These are phyloP conservation scores for Syrphus vitripennis DNA, from an alignment of 2,888 invertebrate species.

Conservation along the genomic window DNA sequence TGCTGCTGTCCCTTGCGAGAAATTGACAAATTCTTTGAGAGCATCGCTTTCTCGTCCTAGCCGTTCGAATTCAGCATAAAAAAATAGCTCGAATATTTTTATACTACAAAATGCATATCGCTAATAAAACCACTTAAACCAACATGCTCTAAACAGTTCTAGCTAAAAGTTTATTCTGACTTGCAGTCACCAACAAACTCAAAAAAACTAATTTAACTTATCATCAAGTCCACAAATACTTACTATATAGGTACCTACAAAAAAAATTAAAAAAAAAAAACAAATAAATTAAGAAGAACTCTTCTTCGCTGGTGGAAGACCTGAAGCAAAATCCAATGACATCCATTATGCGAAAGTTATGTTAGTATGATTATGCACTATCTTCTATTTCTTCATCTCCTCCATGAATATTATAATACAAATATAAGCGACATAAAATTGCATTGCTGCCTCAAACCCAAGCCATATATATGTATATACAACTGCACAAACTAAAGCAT, in stretches of 20 bases:
- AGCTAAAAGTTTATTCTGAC: conserved; percentile 16
- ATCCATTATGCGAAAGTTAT: conserved; percentile 38
- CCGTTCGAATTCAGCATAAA: no score
- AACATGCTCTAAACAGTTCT: neutral
- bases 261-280: no score
- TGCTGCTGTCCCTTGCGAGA: no score
- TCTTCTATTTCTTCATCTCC: neutral
- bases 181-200: conserved; percentile 16
- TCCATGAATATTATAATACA: conserved; percentile 9
- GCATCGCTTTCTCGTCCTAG: no score
- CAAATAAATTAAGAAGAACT: neutral
- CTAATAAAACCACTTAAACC: neutral
- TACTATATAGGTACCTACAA: no score
- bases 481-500: conserved; percentile 16
- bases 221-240: conserved; percentile 31
- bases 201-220: conserved; percentile 66
- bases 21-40: no score
- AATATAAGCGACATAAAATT: conserved; percentile 55
- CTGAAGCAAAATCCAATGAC: conserved; percentile 33
- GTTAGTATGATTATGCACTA: conserved; percentile 16
- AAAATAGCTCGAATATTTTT: no score
- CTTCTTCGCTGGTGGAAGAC: neutral
- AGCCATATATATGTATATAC: neutral
- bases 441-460: conserved; percentile 25
- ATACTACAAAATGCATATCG: no score